Conservation (phyloP, 2,888 invertebrate genomes). For the Labia minor region DNA sequence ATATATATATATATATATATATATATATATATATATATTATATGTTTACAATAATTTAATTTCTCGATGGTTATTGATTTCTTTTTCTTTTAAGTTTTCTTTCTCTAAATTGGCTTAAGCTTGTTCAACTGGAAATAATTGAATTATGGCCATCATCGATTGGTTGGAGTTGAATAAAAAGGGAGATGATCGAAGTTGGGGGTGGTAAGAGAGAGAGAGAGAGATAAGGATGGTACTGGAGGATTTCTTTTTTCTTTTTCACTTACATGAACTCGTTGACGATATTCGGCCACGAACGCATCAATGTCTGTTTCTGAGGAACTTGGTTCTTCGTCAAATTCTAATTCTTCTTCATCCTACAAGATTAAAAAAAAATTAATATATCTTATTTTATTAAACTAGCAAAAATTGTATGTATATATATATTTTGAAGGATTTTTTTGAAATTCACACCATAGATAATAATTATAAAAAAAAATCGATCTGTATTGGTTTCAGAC, state of each 20-base stretch:
- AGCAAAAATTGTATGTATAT: no score
- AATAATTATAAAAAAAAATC: no score
- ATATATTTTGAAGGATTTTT: no score
- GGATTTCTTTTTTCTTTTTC: background rate
- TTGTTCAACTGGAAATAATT: constrained; percentile 1
- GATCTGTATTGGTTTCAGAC: no score
- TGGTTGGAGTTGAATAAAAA: background rate
- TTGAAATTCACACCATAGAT: no score
- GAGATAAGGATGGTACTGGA: background rate
- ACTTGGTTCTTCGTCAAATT: constrained; percentile 35
- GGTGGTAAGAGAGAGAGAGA: background rate
- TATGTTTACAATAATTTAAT: constrained; percentile 1
- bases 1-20: no score
- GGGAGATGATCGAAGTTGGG: no score
- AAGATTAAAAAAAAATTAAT: no score
- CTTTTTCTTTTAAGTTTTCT: background rate
- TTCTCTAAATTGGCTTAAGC: background rate
- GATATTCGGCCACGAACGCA: constrained; percentile 64
- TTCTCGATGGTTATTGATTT: background rate
- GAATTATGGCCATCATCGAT: background rate
- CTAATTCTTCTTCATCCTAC: constrained; percentile 24
- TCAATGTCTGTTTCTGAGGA: constrained; percentile 52
- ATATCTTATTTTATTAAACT: no score
- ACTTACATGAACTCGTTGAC: constrained; percentile 54
- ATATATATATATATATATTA: no score